phyloP scores from a whole-genome alignment of 1,140 invertebrate genomes.

The Trichogramma pretiosum region DNA sequence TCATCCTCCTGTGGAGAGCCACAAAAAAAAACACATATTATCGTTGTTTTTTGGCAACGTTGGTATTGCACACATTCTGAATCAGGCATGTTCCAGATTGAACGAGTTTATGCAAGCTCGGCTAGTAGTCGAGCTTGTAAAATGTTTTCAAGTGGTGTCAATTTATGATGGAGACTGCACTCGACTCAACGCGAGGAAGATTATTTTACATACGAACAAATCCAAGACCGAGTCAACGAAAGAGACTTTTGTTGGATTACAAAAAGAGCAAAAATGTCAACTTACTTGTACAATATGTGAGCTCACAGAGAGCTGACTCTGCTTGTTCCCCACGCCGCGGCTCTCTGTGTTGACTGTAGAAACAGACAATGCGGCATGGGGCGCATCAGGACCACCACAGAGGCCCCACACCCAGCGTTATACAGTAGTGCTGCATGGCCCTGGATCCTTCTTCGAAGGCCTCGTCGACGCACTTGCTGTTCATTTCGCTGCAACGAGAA shows the following conservation, averaged over 20 bases:
- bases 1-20: conserved; percentile 42
- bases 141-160: no score
- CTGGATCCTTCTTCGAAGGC: conserved; percentile 36
- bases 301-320: conserved; percentile 66
- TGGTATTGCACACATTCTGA: no score
- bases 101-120: no score
- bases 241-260: neutral
- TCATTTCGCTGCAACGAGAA: conserved; percentile 36
- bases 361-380: conserved; percentile 67
- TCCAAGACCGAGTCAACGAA: no score
- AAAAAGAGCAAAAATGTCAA: conserved; percentile 2
- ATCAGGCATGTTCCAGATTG: no score
- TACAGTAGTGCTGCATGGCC: conserved; percentile 55
- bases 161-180: no score
- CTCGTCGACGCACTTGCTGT: conserved; percentile 38
- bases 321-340: conserved; percentile 69
- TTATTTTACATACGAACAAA: no score
- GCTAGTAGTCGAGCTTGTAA: no score
- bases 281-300: conserved; percentile 46
- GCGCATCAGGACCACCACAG: conserved; percentile 93
- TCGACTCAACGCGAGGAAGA: no score
- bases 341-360: conserved; percentile 61
- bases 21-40: neutral
- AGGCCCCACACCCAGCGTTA: conserved; percentile 95
- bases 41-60: no score